Base-by-base conservation (phyloP, 2,113 vertebrate species). In the Thymallus thymallus region DNA sequence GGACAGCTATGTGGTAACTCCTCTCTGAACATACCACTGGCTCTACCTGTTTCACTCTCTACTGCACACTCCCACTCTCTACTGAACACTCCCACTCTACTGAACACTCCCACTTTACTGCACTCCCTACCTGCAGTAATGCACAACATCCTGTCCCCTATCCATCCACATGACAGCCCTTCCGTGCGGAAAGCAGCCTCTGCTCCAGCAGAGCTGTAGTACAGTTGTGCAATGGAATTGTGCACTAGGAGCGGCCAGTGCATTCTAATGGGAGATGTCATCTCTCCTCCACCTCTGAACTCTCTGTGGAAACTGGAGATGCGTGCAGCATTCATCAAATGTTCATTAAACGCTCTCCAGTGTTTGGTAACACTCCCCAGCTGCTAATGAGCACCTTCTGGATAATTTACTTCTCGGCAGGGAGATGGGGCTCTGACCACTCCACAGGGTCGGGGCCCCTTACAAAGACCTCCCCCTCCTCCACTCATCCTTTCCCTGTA, bases 331-430 rank as follows among this genome's bases (percentile, higher is more conserved):
- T 84, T 88, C 85, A 76, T 87, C 58, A 79, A 87, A 81, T 82
- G 76, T 91, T 89, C 88, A 88, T 91, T 90, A 91, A 87, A 86
- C 66, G 62, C 72, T 35, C 85, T 85, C 71, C 79, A 75, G 77
- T 79, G 84, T 86, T 76, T 77, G 80, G 81, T 88, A 83, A 86
- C 89, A 87, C 87, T 85, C 87, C 89, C 87, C 85, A 87, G 86
- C 86, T 86, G 81, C 87, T 91, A 91, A 91, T 89, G 87, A 89
- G 88, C 79, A 74, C 83, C 75, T 85, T 83, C 88, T 90, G 89
- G 85, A 88, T 89, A 77, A 76, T 86, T 85, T 86, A 86, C 83
- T 82, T 87, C 83, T 81, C 81, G 55, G 85, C 85, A 82, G 77
- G 68, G 75, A 85, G 72, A 72, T 70, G 74, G 80, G 63, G 48